Conservation (phyloP, 2,888 invertebrate species). For the Xanthostigma xanthostigma region DNA sequence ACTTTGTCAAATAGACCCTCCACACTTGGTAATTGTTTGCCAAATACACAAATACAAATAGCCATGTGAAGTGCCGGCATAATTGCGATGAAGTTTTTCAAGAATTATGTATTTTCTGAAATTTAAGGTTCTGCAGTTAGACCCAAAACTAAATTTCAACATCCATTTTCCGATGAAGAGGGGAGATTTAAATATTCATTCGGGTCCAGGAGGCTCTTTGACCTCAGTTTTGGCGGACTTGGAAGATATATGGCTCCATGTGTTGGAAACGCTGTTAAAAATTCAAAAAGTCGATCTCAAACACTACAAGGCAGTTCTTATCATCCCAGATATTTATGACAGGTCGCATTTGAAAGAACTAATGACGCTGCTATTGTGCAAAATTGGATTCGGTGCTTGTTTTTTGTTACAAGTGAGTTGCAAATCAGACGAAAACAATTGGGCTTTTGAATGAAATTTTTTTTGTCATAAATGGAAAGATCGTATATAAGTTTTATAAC, state of each 20-base stretch:
- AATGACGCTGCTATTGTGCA: constrained; percentile 60
- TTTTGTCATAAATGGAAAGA: no score
- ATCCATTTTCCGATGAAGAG: constrained; percentile 80
- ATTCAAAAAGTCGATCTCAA: constrained; percentile 55
- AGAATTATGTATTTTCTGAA: constrained; percentile 1
- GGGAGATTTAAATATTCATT: constrained; percentile 77
- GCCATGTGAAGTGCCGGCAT: no score
- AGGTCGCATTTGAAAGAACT: constrained; percentile 73
- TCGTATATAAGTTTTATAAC: no score
- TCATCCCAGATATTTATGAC: constrained; percentile 83
- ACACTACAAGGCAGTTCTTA: constrained; percentile 71
- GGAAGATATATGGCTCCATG: constrained; percentile 76
- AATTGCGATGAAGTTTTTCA: no score
- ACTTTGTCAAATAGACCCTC: no score
- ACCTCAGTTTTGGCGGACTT: constrained; percentile 71
- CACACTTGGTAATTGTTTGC: no score
- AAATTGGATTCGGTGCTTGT: constrained; percentile 75
- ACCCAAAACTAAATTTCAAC: constrained; percentile 58
- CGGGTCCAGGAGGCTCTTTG: constrained; percentile 71
- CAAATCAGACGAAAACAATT: not conserved
- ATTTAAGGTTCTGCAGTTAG: constrained; percentile 43
- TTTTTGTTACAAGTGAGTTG: constrained; percentile 60
- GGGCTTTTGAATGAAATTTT: no score
- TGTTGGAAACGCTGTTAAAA: constrained; percentile 59
- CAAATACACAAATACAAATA: no score